Conservation (phyloP, 1,140 invertebrate species). For the Drosophila kurseongensis region DNA sequence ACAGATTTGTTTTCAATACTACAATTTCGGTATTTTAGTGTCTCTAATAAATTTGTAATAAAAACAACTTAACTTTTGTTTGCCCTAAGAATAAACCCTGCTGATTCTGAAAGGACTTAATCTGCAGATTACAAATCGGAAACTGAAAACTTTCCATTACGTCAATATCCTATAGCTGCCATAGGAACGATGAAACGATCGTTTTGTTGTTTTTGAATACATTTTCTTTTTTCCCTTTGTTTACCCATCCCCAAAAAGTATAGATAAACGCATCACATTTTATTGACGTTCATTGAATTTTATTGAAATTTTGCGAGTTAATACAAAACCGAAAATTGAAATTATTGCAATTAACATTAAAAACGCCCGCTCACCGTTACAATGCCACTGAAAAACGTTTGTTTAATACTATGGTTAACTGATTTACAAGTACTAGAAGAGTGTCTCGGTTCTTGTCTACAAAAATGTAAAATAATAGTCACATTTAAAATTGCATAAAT, state of each 20-base stretch:
- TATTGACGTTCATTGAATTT: conserved; percentile 79
- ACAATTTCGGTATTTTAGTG: no score
- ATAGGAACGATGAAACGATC: no score
- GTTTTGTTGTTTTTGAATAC: no score
- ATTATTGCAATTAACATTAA: conserved; percentile 77
- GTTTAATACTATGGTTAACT: conserved; percentile 81
- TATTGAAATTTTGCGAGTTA: conserved; percentile 81
- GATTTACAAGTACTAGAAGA: conserved; percentile 76
- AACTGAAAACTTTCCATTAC: no score
- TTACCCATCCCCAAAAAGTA: neutral
- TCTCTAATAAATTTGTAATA: no score
- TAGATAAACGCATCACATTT: conserved; percentile 3
- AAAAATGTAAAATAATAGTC: conserved; percentile 81
- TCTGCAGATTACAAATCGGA: no score
- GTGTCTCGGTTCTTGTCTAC: conserved; percentile 71
- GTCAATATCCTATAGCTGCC: no score
- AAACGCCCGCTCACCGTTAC: conserved; percentile 72
- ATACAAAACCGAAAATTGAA: conserved; percentile 77
- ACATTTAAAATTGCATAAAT: conserved; percentile 80
- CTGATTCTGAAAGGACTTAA: no score
- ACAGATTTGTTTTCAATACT: no score
- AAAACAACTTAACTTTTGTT: no score
- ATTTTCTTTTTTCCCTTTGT: no score
- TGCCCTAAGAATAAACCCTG: no score
- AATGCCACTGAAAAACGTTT: conserved; percentile 75